These are phyloP conservation scores for Lasioglossum morio DNA, from an alignment of 2,888 invertebrate genomes.

Conservation along the genomic window DNA sequence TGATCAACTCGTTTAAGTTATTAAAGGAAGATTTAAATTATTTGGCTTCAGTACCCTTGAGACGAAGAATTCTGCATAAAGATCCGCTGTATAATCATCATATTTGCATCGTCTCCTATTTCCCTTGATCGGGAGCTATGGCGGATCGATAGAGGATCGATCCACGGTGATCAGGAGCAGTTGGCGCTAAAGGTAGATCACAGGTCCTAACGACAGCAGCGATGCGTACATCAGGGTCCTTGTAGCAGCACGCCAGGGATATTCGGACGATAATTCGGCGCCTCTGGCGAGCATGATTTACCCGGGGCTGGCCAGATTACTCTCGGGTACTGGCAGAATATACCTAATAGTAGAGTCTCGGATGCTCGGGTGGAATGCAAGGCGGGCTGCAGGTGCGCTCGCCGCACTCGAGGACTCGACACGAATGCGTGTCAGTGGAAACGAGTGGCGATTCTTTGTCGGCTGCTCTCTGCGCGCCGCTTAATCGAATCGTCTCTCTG, in stretches of 20 bases:
- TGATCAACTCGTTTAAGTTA: not conserved
- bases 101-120: not conserved
- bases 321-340: not conserved
- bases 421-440: constrained; percentile 32
- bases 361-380: constrained; percentile 35
- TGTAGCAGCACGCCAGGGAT: not conserved
- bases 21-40: not conserved
- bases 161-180: not conserved
- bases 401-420: constrained; percentile 21
- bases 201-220: not conserved
- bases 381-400: constrained; percentile 25
- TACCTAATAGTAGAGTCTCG: constrained; percentile 15
- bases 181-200: not conserved
- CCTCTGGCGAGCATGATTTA: not conserved
- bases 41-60: not conserved
- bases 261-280: constrained; percentile 6
- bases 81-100: not conserved
- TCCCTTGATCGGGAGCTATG: not conserved
- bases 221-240: not conserved
- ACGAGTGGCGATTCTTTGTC: constrained; percentile 34
- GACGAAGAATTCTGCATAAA: not conserved
- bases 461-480: not conserved
- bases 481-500: constrained; percentile 1
- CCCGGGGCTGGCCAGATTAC: constrained; percentile 1
- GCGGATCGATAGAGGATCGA: not conserved